Conservation (phyloP, 2,797 vertebrate genomes). For the Anabas testudineus region DNA sequence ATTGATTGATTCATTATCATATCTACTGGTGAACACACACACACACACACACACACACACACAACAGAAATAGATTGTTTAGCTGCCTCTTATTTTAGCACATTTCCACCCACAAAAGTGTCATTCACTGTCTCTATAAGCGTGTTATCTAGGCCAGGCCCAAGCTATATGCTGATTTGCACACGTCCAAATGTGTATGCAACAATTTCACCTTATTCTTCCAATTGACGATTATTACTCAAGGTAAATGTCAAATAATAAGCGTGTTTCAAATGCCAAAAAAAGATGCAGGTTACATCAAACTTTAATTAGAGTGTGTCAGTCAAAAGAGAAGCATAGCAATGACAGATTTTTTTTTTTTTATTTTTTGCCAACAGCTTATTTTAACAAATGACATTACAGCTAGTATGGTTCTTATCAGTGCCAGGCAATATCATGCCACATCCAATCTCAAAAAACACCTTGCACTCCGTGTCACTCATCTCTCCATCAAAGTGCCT, state of each 20-base stretch:
- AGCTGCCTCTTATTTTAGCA: constrained; percentile 38
- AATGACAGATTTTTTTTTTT: constrained; percentile 44
- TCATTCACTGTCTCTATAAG: constrained; percentile 10
- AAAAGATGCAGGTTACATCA: constrained; percentile 15
- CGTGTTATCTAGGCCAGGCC: constrained; percentile 25
- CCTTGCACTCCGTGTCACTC: constrained; percentile 61
- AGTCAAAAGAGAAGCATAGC: constrained; percentile 13
- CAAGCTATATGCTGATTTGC: neutral
- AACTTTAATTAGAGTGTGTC: constrained; percentile 26
- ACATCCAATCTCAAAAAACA: constrained; percentile 59
- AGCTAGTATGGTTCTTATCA: constrained; percentile 46
- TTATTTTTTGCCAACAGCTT: constrained; percentile 36
- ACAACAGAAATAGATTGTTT: constrained; percentile 76
- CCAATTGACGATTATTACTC: neutral
- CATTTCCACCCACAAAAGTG: constrained; percentile 48
- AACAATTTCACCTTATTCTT: neutral
- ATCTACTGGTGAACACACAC: constrained; percentile 68
- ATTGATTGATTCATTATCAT: constrained; percentile 74
- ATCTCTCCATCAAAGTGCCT: constrained; percentile 42
- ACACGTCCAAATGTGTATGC: constrained; percentile 11
- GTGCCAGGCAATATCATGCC: constrained; percentile 43
- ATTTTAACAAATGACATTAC: constrained; percentile 59
- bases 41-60: no score
- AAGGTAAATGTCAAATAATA: constrained; percentile 9
- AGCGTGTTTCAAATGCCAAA: neutral